Conservation (phyloP, 2,888 invertebrate species). For the Acanthopleura granulata region DNA sequence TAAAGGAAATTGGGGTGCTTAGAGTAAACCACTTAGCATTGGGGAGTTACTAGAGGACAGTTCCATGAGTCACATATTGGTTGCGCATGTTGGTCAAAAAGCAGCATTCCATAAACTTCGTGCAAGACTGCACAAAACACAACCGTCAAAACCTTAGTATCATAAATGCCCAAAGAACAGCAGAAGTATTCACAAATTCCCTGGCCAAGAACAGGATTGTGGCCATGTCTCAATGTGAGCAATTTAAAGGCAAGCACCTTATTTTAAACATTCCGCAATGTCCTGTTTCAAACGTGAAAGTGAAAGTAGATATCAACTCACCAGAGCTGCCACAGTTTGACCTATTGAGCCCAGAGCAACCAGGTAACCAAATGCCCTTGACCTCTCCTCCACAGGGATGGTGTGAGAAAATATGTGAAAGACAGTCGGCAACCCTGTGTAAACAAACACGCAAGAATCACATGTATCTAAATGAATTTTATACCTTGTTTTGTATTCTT, state of each 20-base stretch:
- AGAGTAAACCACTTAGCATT: no score
- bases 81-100: no score
- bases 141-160: no score
- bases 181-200: no score
- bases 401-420: slow-evolving; percentile 82
- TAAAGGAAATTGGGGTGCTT: no score
- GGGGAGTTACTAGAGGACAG: no score
- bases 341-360: slow-evolving; percentile 82
- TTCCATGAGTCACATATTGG: no score
- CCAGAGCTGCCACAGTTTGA: slow-evolving; percentile 80
- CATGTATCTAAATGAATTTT: not conserved
- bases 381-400: slow-evolving; percentile 80
- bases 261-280: not conserved
- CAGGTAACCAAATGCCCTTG: slow-evolving; percentile 81
- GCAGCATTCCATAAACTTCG: no score
- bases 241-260: not conserved
- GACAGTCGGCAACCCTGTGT: slow-evolving; percentile 79
- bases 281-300: not conserved
- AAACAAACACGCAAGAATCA: not conserved
- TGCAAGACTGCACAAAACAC: no score
- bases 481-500: not conserved
- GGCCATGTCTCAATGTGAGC: not conserved
- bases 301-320: slow-evolving; percentile 66
- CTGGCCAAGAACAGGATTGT: not conserved
- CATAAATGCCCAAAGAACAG: no score